Conservation (phyloP, 1,140 invertebrate species). For the Ceratina australensis region DNA sequence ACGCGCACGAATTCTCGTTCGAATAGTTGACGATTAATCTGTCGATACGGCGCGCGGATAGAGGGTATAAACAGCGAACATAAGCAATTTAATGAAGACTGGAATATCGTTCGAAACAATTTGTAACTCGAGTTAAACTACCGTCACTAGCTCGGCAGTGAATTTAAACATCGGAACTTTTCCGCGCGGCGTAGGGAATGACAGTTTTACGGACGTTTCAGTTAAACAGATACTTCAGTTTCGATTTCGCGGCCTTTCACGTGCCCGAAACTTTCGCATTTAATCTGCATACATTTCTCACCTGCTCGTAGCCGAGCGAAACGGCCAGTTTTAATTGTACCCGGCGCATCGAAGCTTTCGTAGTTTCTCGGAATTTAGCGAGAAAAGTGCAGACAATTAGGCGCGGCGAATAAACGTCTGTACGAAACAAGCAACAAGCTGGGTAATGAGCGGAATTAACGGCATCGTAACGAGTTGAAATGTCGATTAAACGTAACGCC, state of each 20-base stretch:
- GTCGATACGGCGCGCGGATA: no score
- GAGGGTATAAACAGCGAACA: no score
- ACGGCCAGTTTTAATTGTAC: not conserved
- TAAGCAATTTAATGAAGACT: no score
- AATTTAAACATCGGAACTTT: not conserved
- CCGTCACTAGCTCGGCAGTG: no score
- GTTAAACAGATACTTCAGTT: conserved; percentile 1
- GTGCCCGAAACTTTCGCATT: conserved; percentile 5
- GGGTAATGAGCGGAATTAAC: conserved; percentile 39
- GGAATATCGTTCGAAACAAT: no score
- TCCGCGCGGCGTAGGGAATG: not conserved
- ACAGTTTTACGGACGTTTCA: conserved; percentile 11
- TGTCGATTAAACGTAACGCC: conserved; percentile 21
- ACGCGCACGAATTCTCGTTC: not conserved
- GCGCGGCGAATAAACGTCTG: not conserved
- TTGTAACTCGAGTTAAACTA: no score
- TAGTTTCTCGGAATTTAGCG: not conserved
- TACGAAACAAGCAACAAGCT: conserved; percentile 15
- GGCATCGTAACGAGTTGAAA: conserved; percentile 25
- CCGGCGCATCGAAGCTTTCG: not conserved
- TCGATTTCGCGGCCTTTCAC: conserved; percentile 1
- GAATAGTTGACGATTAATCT: not conserved
- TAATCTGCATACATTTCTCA: conserved; percentile 30
- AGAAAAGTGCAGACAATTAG: conserved; percentile 22
- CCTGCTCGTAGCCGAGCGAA: not conserved